These are phyloP conservation scores for Exephanes ischioxanthus DNA, from an alignment of 2,888 invertebrate genomes.

Conservation along the genomic window DNA sequence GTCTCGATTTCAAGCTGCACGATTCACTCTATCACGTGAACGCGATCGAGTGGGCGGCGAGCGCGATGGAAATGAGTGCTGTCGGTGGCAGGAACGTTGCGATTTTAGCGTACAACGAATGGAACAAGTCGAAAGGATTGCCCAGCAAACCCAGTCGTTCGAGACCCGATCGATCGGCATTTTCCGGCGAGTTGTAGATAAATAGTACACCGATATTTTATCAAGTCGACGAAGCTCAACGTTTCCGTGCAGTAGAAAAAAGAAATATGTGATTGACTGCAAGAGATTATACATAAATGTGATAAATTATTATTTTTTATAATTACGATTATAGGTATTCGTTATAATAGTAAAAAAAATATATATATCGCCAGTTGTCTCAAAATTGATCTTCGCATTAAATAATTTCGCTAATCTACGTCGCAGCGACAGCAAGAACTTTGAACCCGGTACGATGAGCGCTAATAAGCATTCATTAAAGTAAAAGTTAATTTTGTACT, in stretches of 20 bases:
- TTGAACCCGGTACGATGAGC: too few species aligned
- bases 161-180: slow-evolving; percentile 17
- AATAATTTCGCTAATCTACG: neutral
- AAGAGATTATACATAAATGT: neutral
- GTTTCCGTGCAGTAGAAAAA: neutral
- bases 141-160: neutral
- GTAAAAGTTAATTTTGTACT: neutral
- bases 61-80: slow-evolving; percentile 89
- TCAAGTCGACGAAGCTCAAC: slow-evolving; percentile 1
- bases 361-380: neutral
- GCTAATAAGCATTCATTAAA: neutral
- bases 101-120: slow-evolving; percentile 85
- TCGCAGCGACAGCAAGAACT: neutral
- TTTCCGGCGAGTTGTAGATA: slow-evolving; percentile 41
- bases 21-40: slow-evolving; percentile 87
- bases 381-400: neutral
- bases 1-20: slow-evolving; percentile 85
- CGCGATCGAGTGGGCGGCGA: slow-evolving; percentile 88
- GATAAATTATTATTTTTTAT: slow-evolving; percentile 17
- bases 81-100: slow-evolving; percentile 88
- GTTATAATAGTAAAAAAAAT: neutral
- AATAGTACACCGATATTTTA: neutral
- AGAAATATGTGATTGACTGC: neutral
- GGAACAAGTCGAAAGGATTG: neutral
- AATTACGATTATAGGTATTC: neutral